Conservation (phyloP, 2,888 invertebrate genomes). For the Masnerella sp. region DNA sequence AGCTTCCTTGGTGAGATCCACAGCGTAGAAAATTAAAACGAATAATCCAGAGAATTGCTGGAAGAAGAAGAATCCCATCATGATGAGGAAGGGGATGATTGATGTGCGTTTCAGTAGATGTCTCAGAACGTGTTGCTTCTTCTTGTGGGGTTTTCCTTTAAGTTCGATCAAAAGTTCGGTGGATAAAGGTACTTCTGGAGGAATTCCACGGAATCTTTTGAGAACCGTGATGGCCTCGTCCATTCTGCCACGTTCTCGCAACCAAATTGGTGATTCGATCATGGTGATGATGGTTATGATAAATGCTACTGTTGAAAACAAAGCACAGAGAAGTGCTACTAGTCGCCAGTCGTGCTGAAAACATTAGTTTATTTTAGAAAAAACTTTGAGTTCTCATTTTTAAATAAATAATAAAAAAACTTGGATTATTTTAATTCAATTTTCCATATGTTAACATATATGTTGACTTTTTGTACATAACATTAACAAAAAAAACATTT, state of each 20-base stretch:
- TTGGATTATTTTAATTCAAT: no score
- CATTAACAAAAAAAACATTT: no score
- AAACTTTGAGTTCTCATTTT: background rate
- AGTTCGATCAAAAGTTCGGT: slow-evolving; percentile 65
- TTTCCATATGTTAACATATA: no score
- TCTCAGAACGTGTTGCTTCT: slow-evolving; percentile 66
- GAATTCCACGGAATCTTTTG: slow-evolving; percentile 76
- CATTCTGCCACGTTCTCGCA: slow-evolving; percentile 77
- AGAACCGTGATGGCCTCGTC: slow-evolving; percentile 78
- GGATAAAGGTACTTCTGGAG: slow-evolving; percentile 61
- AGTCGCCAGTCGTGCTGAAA: slow-evolving; percentile 78
- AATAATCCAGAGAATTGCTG: slow-evolving; percentile 81
- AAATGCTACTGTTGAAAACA: slow-evolving; percentile 77
- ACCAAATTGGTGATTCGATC: slow-evolving; percentile 81
- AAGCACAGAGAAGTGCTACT: slow-evolving; percentile 76
- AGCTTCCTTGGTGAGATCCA: slow-evolving; percentile 78
- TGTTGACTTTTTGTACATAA: no score
- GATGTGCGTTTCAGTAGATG: slow-evolving; percentile 75
- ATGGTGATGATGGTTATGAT: slow-evolving; percentile 75
- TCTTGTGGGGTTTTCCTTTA: slow-evolving; percentile 60
- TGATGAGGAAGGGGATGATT: slow-evolving; percentile 78
- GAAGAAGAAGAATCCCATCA: slow-evolving; percentile 79
- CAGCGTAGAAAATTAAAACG: slow-evolving; percentile 80
- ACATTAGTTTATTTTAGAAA: background rate
- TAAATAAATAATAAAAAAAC: no score